Evolutionary conservation across 2,888 invertebrate species (phyloP), one percentile per base, ranked within the genome.

Genomic region (Bombylius discolor): DNA sequence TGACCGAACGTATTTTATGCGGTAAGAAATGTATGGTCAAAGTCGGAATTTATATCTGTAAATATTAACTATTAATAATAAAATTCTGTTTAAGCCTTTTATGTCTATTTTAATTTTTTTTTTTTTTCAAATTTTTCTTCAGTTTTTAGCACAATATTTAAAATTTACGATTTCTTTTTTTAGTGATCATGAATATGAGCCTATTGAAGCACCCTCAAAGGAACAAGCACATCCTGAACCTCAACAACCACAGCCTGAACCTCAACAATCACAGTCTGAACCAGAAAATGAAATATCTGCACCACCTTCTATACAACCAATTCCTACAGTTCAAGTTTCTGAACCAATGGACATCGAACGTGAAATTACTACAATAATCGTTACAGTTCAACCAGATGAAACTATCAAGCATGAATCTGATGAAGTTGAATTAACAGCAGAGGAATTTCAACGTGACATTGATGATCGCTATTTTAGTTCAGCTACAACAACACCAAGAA

Each of bases 121-220:
- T 23, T 23, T 23, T 23, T 23, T 23, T 2, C 1, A 23, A 23
- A 23, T 23, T 23, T 23, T 3, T 23, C 3, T 23, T 23, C 23
- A 23, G 23, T 23, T 23, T 23, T 23, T 23, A 23, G 23, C 23
- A 23, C 23, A 23, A 23, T 23, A 23, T 23, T 23, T 2, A 23
- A 23, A 23, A 23, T 23, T 23, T 23, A 23, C 23, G 23, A 45
- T 39, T 50, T 39, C 53, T 62, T 62, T 61, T 68, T 82, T 65
- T 79, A 92, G 91, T 81, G 91, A 91, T 80, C 91, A 92, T 82
- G 89, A 91, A 76, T 92, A 92, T 78, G 92, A 92, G 79, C 88
- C 89, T 65, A 85, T 92, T 72, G 87, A 85, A 70, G 84, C 85
- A 66, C n/a, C 39, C 4, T 11, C 39, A 11, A 11, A 42, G 1